Base-by-base conservation (phyloP, 2,797 vertebrate species). In the Cercopithecus mitis region DNA sequence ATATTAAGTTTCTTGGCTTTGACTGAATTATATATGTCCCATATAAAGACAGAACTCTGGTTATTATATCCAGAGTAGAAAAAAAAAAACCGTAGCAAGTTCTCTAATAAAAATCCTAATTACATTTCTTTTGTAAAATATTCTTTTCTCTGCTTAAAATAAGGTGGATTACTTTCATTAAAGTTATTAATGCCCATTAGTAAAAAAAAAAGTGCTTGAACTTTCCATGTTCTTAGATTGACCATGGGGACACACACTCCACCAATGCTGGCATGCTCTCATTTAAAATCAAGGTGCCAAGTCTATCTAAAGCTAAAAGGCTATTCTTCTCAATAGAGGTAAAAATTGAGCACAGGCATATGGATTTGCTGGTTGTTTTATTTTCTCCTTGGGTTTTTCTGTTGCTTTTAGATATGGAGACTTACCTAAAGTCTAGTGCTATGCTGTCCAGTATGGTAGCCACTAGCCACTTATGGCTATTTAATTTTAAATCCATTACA, bases 1-100 rank as follows among this genome's bases (percentile, higher is more conserved):
- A 70, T 55, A 80, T 58, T 95, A 97, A 90, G 75, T 67, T 98
- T 94, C 88, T 77, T 96, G 88, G 90, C 90, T 98, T 97, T 95
- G 58, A 96, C 81, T 13, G 55, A 86, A 97, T 95, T 98, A 96
- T 97, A 97, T 98, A 97, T 61, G 90, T 88, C 79, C 75, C 92
- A 80, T 88, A 82, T 20, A 86, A 89, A 92, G 39, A 86, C 12
- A 55, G 25, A 81, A 87, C 39, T 88, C 39, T 85, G 75, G 52
- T 79, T 93, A 92, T 95, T 92, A 94, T 58, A 97, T 89, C 58
- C n/a, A 75, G 70, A 93, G 33, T 33, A 83, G n/a, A 61, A 89
- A 97, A 41, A 96, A 93, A 82, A 97, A 41, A 97, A 79, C 91
- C 73, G 67, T 95, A 89, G 22, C 20, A 91, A 61, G 94, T 89